phyloP scores from a whole-genome alignment of 1,140 invertebrate species.

The Brachionus koreanus region DNA sequence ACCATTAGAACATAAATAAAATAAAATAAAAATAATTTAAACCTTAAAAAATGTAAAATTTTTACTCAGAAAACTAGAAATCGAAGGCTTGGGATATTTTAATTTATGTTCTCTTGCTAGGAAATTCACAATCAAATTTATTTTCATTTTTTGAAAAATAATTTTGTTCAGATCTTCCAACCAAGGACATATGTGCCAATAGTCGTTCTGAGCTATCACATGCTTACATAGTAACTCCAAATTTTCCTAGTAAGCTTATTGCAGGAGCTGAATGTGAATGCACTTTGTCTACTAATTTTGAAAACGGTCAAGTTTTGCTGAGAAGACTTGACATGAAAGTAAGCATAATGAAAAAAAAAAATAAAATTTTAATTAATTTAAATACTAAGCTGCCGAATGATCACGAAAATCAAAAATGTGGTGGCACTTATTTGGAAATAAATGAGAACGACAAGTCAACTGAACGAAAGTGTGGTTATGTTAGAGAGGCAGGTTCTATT shows the following conservation, averaged over 20 bases:
- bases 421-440: slow-evolving; percentile 34
- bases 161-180: slow-evolving; percentile 32
- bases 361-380: background rate
- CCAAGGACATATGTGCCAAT: slow-evolving; percentile 28
- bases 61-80: too few relatives aligned
- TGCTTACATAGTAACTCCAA: slow-evolving; percentile 31
- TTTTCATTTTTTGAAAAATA: background rate
- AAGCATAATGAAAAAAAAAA: background rate
- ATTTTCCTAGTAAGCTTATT: slow-evolving; percentile 5
- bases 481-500: slow-evolving; percentile 8
- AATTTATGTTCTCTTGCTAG: too few relatives aligned
- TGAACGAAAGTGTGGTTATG: slow-evolving; percentile 40
- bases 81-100: too few relatives aligned
- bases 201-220: slow-evolving; percentile 19
- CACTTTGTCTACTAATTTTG: slow-evolving; percentile 15
- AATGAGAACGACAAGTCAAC: slow-evolving; percentile 14
- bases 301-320: slow-evolving; percentile 32
- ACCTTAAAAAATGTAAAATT: too few relatives aligned
- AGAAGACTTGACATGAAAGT: slow-evolving; percentile 37
- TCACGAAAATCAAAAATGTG: slow-evolving; percentile 10
- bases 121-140: too few relatives aligned
- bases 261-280: slow-evolving; percentile 27
- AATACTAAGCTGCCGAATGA: slow-evolving; percentile 14
- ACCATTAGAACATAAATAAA: too few relatives aligned
- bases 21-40: too few relatives aligned